These are phyloP conservation scores for Spinibarbus caldwelli DNA, from an alignment of 2,797 vertebrate species.

Conservation along the genomic window DNA sequence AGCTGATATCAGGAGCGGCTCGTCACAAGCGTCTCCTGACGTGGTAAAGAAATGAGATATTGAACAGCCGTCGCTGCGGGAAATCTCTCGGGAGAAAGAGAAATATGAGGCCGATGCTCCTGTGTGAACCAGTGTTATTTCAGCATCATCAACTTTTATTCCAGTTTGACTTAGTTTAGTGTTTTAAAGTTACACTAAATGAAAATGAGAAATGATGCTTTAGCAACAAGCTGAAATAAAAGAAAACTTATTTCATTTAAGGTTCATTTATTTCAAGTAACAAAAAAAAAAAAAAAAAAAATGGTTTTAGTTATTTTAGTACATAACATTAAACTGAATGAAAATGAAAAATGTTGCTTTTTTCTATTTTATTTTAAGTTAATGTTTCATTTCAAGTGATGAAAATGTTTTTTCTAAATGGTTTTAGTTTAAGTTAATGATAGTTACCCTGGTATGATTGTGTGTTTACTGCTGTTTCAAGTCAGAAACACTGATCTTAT, in stretches of 20 bases:
- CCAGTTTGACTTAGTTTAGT: background rate
- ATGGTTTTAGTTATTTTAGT: background rate
- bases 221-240: background rate
- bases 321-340: background rate
- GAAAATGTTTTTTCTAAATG: background rate
- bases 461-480: background rate
- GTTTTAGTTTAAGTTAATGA: background rate
- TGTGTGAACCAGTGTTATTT: background rate
- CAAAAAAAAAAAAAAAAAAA: too few relatives aligned
- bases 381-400: background rate
- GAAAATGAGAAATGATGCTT: background rate
- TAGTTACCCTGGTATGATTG: background rate
- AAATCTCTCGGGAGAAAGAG: conserved; percentile 62
- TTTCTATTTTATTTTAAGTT: background rate
- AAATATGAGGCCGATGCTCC: background rate
- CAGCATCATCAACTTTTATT: background rate
- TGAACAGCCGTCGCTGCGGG: conserved; percentile 72
- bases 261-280: background rate
- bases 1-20: conserved; percentile 72
- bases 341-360: background rate
- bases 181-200: background rate
- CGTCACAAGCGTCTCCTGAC: conserved; percentile 71
- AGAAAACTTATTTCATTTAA: background rate
- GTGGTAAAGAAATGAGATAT: conserved; percentile 75
- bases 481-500: background rate